A percentile compares a stretch with the other conserved stretches of the same genome.
These are phyloP conservation scores for Amphilophus citrinellus DNA, from an alignment of 2,113 vertebrate species.

Conservation along the genomic window DNA sequence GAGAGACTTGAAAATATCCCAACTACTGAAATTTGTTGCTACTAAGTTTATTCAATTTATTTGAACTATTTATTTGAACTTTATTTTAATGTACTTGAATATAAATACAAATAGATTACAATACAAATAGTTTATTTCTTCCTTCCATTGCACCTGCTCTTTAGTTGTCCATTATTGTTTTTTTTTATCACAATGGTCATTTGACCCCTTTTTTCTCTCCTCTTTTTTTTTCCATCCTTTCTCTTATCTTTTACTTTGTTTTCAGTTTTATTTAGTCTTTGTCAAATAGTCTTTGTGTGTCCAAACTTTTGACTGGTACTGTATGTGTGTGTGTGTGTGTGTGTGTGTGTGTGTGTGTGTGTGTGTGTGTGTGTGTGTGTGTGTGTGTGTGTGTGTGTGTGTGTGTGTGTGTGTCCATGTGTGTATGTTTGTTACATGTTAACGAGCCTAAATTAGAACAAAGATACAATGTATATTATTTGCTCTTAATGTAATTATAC, in stretches of 20 bases:
- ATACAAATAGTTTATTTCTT: background rate
- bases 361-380: background rate
- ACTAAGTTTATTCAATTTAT: background rate
- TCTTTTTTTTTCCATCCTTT: background rate
- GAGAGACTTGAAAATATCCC: background rate
- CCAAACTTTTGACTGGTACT: background rate
- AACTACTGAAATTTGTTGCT: background rate
- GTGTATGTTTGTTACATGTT: no score
- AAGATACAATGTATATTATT: background rate
- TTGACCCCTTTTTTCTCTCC: background rate
- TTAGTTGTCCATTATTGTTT: background rate
- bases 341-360: no score
- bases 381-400: no score
- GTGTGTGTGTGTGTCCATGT: no score
- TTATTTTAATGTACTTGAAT: no score
- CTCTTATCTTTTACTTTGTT: background rate
- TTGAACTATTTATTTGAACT: no score
- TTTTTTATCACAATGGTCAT: background rate
- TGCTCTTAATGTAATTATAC: background rate
- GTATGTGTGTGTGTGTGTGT: rapidly evolving
- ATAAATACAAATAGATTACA: background rate
- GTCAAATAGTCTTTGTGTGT: background rate
- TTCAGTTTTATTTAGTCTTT: no score
- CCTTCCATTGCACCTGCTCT: background rate
- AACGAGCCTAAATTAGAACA: background rate